These are phyloP conservation scores for Bombus cullumanus DNA, from an alignment of 1,140 invertebrate genomes.

Conservation along the genomic window DNA sequence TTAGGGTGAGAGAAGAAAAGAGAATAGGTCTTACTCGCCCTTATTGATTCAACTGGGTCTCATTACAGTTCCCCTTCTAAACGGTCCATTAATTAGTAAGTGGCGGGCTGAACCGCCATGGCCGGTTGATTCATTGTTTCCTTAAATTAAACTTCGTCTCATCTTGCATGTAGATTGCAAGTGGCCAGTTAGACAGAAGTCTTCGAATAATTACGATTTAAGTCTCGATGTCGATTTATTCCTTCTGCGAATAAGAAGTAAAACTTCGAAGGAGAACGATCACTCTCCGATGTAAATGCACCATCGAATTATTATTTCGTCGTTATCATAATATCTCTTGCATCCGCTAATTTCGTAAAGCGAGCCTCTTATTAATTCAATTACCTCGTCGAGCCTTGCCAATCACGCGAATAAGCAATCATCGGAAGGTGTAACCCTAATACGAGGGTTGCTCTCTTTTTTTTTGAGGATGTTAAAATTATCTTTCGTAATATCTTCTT, in stretches of 20 bases:
- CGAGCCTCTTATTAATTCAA: conserved; percentile 32
- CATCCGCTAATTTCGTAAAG: conserved; percentile 21
- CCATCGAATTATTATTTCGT: not conserved
- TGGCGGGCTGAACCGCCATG: conserved; percentile 31
- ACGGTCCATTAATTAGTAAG: conserved; percentile 68
- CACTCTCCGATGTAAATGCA: not conserved
- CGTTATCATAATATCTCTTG: conserved; percentile 9
- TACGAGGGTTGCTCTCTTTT: conserved; percentile 18
- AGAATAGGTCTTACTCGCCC: conserved; percentile 58
- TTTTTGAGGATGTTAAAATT: not conserved
- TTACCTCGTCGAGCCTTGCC: conserved; percentile 30
- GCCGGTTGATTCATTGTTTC: conserved; percentile 45
- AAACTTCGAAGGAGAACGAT: not conserved
- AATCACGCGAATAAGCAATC: conserved; percentile 40
- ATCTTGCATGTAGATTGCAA: conserved; percentile 8
- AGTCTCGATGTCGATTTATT: not conserved
- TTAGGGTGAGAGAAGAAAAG: conserved; percentile 53
- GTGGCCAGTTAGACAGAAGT: not conserved
- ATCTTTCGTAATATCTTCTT: conserved; percentile 19
- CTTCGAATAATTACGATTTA: conserved; percentile 9
- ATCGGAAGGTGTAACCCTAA: conserved; percentile 27
- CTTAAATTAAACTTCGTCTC: conserved; percentile 37
- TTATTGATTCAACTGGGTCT: conserved; percentile 72
- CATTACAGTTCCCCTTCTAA: conserved; percentile 63
- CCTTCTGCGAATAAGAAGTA: not conserved